phyloP scores from a whole-genome alignment of 2,888 invertebrate genomes.

The Nasonovia ribisnigri region DNA sequence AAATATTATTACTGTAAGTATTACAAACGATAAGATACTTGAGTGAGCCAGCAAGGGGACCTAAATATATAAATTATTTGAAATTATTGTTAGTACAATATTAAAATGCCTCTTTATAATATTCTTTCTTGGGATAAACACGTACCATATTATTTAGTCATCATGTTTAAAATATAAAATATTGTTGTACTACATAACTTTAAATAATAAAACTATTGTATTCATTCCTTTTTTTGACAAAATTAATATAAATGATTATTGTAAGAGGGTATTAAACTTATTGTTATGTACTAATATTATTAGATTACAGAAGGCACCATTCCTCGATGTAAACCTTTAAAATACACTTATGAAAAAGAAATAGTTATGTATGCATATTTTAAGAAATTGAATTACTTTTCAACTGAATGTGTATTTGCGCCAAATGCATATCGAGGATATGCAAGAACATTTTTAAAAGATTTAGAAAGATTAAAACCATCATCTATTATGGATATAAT shows the following conservation, averaged over 20 bases:
- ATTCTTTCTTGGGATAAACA: background rate
- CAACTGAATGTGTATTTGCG: constrained; percentile 98
- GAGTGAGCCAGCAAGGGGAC: background rate
- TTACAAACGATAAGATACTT: background rate
- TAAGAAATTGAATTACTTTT: constrained; percentile 95
- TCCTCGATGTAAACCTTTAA: constrained; percentile 94
- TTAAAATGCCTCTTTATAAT: background rate
- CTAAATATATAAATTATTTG: background rate
- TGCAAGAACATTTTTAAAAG: constrained; percentile 90
- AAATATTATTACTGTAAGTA: constrained; percentile 85
- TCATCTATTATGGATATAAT: constrained; percentile 93
- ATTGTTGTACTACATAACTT: background rate
- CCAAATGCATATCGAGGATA: constrained; percentile 97
- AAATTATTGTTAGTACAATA: background rate
- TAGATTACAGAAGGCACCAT: constrained; percentile 85
- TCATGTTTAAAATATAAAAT: background rate
- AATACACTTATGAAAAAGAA: constrained; percentile 98
- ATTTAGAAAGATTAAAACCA: constrained; percentile 93
- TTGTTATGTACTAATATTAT: background rate
- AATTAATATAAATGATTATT: background rate
- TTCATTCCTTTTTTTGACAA: background rate
- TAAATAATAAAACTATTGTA: background rate
- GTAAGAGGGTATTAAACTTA: constrained; percentile 9
- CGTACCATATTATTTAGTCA: background rate
- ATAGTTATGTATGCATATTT: constrained; percentile 99